Evolutionary conservation across 2,797 vertebrate species (phyloP), one percentile per base, ranked within the genome.

Genomic region (Centroberyx gerrardi): DNA sequence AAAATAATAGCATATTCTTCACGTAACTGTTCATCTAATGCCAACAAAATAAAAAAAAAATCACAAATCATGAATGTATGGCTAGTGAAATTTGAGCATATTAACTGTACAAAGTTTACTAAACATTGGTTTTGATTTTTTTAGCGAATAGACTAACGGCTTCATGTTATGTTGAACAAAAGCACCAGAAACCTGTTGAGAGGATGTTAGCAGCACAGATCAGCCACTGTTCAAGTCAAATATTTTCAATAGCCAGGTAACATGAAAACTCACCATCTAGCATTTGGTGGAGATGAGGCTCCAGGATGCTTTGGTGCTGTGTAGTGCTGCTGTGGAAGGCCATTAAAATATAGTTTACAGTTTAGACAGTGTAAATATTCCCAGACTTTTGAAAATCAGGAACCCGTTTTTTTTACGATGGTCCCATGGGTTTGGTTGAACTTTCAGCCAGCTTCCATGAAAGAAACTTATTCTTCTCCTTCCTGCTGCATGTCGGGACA

Each of bases 321-420:
- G 56, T 38, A 65, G 40, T 4, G 10, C 82, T 69, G 78, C 72
- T 0, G 61, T 49, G 79, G 73, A 84, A 76, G 59, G 67, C 86
- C 86, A 84, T 91, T 89, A 88, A 90, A 89, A 87, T 79, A 75
- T 78, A 62, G 80, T 83, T 91, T 85, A 75, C 68, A 67, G 78
- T 88, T 87, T 80, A 84, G 89, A 86, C 74, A 49, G 82, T 71
- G 86, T 88, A 91, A 90, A 90, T 91, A 88, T 90, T 90, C 70
- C 62, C 68, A 87, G 75, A 81, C 82, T 79, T 92, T 90, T 87
- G 83, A 89, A 87, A 90, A 84, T 67, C 65, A 22, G 31, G 6
- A 33, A 33, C 31, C 6, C 31, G 6, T 33, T 33, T 33, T 33
- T 33, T 33, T 33, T 33, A 4, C 7, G 33, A 33, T 33, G 33